Evolutionary conservation across 2,113 vertebrate genomes (phyloP), one percentile per base, ranked within the genome.

Genomic region (Larimichthys polyactis): DNA sequence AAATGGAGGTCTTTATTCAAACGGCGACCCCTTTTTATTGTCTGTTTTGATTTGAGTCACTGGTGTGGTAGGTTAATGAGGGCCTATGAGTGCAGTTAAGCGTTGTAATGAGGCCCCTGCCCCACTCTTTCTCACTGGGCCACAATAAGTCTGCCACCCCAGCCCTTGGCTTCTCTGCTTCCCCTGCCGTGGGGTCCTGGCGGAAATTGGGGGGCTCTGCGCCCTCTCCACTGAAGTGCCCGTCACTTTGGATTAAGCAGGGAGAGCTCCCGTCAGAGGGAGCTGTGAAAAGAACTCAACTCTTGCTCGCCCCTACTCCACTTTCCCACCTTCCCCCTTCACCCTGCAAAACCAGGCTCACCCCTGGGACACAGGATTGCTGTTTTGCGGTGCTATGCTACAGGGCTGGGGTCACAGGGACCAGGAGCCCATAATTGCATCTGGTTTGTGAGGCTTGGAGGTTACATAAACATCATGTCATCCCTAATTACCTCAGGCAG

Each of bases 381-480:
- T 86, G 86, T 86, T 89, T 60, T 71, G 82, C 24, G n/a, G 80
- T 62, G 87, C 80, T 81, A 62, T 63, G 62, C 87, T 82, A 79
- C 85, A 40, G 89, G 69, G 76, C 75, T 22, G 65, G 93, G 93
- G 94, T 94, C 93, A 94, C 80, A 20, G 60, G 75, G 83, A 93
- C 90, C 88, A 74, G 92, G 89, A 89, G 84, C 76, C 90, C 87
- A 83, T 95, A 94, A 95, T 94, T 95, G 91, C 86, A 79, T 92
- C 93, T 94, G 91, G 93, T 93, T 93, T 89, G 90, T 88, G 87
- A 92, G 91, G 92, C 93, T 92, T 91, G 85, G 91, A 94, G 95
- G 95, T 96, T 96, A 96, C 94, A 84, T 94, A 96, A 96, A 96
- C 94, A 96, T 94, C 75, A 80, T 94, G 94, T 96, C 95, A 93